Evolutionary conservation across 1,140 invertebrate species (phyloP), one percentile per base, ranked within the genome.

Genomic region (Drosophila equinoxialis): DNA sequence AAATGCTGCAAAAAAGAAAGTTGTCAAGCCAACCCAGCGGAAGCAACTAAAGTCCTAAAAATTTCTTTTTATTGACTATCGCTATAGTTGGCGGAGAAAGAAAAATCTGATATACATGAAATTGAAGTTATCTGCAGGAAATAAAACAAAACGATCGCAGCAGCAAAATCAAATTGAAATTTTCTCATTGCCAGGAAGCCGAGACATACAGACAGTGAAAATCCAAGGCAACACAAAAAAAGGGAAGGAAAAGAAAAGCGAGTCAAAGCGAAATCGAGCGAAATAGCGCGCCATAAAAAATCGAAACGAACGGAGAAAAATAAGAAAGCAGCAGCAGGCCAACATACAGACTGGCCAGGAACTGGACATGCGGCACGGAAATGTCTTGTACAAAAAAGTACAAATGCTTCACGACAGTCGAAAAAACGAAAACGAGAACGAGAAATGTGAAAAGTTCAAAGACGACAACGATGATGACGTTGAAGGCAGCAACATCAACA

Each of bases 391-490:
- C 68, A 87, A 76, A 86, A 51, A 79, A 73, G 74, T 87, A 87
- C 82, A 86, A 86, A 86, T 86, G 84, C 77, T 87, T 61, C 72
- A 62, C 79, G 79, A 85, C 79, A 85, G 71, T 65, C 82, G 65
- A 77, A 79, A 77, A 76, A 76, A 48, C 41, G 37, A 75, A 55
- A 75, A 81, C 33, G 37, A 75, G 55, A 70, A 77, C 75, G 68
- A 78, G 79, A 78, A 85, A 86, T 85, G 78, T 78, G 82, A 82
- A 86, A 86, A 86, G 83, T 86, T 86, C 82, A 86, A 86, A 86
- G 82, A 82, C 79, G 75, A 67, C 65, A 64, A 55, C 81, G 66
- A 60, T 20, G 59, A 68, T 55, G 66, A 23, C 41, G 67, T 26
- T 26, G 13, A 48, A 48, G 41, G 45, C 45, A 48, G 14, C 42